phyloP scores from a whole-genome alignment of 2,888 invertebrate species.

The Idaea biselata region DNA sequence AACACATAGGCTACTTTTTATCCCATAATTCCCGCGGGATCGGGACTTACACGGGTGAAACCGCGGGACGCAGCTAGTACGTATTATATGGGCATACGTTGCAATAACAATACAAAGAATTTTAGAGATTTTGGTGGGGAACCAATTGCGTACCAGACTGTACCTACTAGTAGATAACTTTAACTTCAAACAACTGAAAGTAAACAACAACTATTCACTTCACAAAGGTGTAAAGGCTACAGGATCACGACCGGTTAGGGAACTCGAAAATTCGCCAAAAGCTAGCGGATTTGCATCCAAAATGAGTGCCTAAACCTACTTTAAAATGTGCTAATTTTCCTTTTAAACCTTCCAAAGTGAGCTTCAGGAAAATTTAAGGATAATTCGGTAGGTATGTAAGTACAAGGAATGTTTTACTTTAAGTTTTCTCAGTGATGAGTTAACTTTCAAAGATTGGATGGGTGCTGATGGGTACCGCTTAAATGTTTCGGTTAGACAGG shows the following conservation, averaged over 20 bases:
- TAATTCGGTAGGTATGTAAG: slow-evolving; percentile 19
- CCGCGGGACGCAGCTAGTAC: too few species aligned
- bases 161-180: not conserved
- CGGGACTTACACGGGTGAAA: too few species aligned
- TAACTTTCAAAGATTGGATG: not conserved
- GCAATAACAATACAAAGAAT: too few species aligned
- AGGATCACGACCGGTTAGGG: slow-evolving; percentile 11
- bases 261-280: slow-evolving; percentile 35
- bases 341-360: slow-evolving; percentile 46
- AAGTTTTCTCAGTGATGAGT: not conserved
- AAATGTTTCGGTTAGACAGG: not conserved
- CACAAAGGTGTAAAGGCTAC: slow-evolving; percentile 18
- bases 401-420: not conserved
- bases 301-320: slow-evolving; percentile 59
- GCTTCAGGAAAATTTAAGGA: slow-evolving; percentile 24
- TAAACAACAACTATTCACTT: slow-evolving; percentile 3
- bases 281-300: slow-evolving; percentile 63
- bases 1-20: too few species aligned
- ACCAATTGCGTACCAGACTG: too few species aligned
- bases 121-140: too few species aligned
- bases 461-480: not conserved
- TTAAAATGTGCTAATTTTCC: slow-evolving; percentile 59
- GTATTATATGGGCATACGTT: too few species aligned
- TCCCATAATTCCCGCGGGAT: too few species aligned
- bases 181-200: not conserved